Conservation (phyloP, 2,797 vertebrate genomes). For the Lepilemur septentrionalis region DNA sequence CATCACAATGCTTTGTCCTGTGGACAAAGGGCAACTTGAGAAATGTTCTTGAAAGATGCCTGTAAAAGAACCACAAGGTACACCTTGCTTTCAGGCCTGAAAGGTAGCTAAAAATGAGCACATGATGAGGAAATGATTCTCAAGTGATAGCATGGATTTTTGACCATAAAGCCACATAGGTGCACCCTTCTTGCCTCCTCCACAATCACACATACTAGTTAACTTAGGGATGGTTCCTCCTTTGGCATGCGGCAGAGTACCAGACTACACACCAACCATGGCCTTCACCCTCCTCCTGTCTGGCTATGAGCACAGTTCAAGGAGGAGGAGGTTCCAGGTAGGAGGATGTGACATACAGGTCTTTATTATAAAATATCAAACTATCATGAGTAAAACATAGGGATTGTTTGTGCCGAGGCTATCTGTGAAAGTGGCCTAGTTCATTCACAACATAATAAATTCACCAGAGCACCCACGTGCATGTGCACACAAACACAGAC, state of each 20-base stretch:
- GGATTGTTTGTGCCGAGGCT: neutral
- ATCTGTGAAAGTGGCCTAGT: neutral
- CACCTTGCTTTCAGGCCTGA: neutral
- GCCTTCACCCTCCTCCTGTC: neutral
- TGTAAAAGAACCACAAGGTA: neutral
- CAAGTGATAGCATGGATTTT: neutral
- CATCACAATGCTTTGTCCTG: neutral
- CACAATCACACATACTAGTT: rapidly evolving
- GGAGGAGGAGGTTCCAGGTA: neutral
- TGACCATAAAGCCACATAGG: neutral
- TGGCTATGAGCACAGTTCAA: neutral
- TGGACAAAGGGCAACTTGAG: neutral
- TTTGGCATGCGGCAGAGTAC: rapidly evolving
- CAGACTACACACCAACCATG: neutral
- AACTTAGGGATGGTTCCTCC: neutral
- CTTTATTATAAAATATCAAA: neutral
- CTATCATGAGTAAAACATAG: neutral
- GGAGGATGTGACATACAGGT: rapidly evolving
- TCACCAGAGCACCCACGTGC: neutral
- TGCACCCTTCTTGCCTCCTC: neutral
- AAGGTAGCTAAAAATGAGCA: neutral
- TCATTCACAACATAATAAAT: neutral
- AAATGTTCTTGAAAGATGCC: neutral
- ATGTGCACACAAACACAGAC: neutral
- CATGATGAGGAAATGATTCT: neutral